Base-by-base conservation (phyloP, 2,888 invertebrate genomes). In the Parnassius apollo region DNA sequence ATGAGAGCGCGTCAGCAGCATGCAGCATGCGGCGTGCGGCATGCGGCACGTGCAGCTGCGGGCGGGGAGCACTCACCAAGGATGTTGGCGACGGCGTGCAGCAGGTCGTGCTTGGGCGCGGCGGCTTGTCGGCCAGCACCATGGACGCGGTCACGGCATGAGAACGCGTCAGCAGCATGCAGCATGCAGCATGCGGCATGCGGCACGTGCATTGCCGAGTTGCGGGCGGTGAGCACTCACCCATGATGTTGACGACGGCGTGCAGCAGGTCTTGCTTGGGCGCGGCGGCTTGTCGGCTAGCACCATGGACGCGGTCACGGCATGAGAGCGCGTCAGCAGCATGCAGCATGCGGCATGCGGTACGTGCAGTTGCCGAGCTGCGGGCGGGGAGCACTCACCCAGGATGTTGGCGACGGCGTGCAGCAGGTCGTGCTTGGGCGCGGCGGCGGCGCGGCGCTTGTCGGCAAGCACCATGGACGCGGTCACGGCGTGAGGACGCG, bases 161-260 rank as follows among this genome's bases (percentile, higher is more conserved):
- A 9, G 96, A 95, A 89, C 96, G 96, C 82, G 97, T 97, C 73
- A 99, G 93, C 93, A 99, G 97, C 60, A n/a, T n/a, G n/a, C n/a
- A n/a, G 4, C 44, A n/a, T n/a, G n/a, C n/a, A n/a, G n/a, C n/a
- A n/a, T n/a, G n/a, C n/a, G n/a, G 98, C 94, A 97, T 95, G 68
- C 95, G 95, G 96, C 94, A 42, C 95, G 88, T 46, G 97, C 96
- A 1, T 98, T 94, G 95, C 89, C 96, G 96, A 4, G 25, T 2
- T 82, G 97, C 97, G 73, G 99, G 93, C 93, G 99, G 97, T 59
- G 93, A 82, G 80, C 99, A 98, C 86, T 70, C 69, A 93, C 96
- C 97, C 59, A 98, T 90, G 75, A 98, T 98, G 82, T 98, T 97
- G 57, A 96, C 96, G 10, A 98, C 94, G 54, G 96, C 95, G 71